Base-by-base conservation (phyloP, 2,797 vertebrate species). In the Acipenser ruthenus region DNA sequence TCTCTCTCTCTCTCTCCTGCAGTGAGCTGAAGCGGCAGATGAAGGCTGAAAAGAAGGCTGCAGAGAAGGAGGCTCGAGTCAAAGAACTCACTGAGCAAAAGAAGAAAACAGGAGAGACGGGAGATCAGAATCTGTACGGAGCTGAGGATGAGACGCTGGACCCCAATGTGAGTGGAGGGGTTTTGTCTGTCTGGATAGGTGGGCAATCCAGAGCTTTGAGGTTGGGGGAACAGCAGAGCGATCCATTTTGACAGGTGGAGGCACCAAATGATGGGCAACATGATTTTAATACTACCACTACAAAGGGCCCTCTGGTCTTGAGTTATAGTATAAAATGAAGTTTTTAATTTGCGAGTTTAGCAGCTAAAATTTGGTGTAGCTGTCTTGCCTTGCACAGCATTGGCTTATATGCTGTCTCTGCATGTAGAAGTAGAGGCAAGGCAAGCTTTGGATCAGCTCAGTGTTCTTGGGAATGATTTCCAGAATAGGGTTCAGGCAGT, bases 11-110 rank as follows among this genome's bases (percentile, higher is more conserved):
- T 37, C 23, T 37, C 1, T 37, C 23, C 23, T 37, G 2, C 71
- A 99, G 97, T 88, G 97, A 99, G 84, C 85, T 89, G 74, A 99
- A 99, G 81, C 92, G 97, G 66, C 92, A 94, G 63, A 78, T 95
- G 81, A 99, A 98, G 84, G 92, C 95, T 0, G 96, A 98, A 70
- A 96, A 93, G 74, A 99, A 99, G 76, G 85, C 83, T 1, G 87
- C 90, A 0, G 96, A 99, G 75, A 99, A 98, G 80, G 95, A 96
- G 64, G 87, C 91, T 50, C 96, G 87, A 73, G 15, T 67, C 15
- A 87, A 88, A 70, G 87, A 90, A 11, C 80, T 75, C 52, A 67
- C 69, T 47, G 79, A 80, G 23, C 78, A 88, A 70, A 92, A 89
- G 68, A 91, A 88, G n/a, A 90, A 93, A 66, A 77, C 85, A 70